Percentiles rank a stretch among this genome's conserved stretches.
Conservation (phyloP, 2,888 invertebrate genomes). For the Drosophila rellima region DNA sequence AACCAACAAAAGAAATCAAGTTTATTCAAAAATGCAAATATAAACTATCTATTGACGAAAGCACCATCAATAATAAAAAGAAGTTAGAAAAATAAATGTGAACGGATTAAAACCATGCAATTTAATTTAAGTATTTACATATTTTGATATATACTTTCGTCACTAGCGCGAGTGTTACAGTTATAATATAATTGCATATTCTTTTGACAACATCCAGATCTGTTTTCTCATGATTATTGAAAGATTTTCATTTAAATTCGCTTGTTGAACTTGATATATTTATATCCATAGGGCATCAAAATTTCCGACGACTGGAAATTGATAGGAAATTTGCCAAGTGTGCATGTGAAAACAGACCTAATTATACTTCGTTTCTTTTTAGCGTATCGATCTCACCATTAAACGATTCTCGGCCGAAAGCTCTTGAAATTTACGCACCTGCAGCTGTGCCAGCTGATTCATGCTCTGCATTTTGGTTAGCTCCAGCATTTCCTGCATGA, state of each 20-base stretch:
- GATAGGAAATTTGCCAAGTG: no score
- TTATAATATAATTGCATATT: not conserved
- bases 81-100: not conserved
- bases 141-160: not conserved
- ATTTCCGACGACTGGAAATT: not conserved
- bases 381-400: constrained; percentile 31
- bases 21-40: not conserved
- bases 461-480: constrained; percentile 90
- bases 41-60: not conserved
- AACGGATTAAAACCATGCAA: not conserved
- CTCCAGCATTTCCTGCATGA: constrained; percentile 99
- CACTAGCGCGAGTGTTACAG: not conserved
- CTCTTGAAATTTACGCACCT: constrained; percentile 72
- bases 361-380: not conserved
- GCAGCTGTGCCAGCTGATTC: constrained; percentile 84
- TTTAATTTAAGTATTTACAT: not conserved
- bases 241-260: not conserved
- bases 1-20: not conserved
- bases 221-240: not conserved
- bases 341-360: constrained; percentile 1
- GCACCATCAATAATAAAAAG: no score
- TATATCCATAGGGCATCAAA: not conserved
- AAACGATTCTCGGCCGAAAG: constrained; percentile 10
- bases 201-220: not conserved
- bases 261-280: not conserved